Percentiles rank a stretch among this genome's conserved stretches.
Conservation (phyloP, 2,797 vertebrate genomes). For the Acanthopagrus latus region DNA sequence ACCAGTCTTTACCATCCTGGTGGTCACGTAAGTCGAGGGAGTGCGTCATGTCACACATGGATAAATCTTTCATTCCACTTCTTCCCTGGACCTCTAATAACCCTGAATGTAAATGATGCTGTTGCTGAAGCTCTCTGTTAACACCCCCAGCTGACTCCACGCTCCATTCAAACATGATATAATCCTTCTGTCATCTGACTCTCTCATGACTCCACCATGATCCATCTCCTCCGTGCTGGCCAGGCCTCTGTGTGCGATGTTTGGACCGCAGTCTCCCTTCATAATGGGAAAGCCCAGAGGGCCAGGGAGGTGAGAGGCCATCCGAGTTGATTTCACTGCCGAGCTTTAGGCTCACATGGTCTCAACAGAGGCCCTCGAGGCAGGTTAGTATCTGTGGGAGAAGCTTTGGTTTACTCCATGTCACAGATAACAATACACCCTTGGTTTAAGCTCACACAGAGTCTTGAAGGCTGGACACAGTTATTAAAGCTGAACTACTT, state of each 20-base stretch:
- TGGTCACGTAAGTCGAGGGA: background rate
- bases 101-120: conserved; percentile 20
- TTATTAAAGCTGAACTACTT: background rate
- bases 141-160: conserved; percentile 50
- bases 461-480: background rate
- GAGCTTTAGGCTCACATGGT: conserved; percentile 33
- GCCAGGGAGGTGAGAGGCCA: conserved; percentile 15
- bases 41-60: background rate
- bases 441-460: background rate
- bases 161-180: conserved; percentile 39
- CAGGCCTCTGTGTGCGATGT: conserved; percentile 35
- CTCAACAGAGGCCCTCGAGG: background rate
- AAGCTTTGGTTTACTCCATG: background rate
- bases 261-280: conserved; percentile 19
- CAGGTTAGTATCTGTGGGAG: background rate
- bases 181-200: conserved; percentile 63
- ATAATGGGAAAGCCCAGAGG: conserved; percentile 34
- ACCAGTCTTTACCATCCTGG: background rate
- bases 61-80: background rate
- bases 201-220: conserved; percentile 62
- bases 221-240: background rate
- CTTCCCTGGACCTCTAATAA: background rate
- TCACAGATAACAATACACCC: background rate
- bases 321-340: conserved; percentile 13
- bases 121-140: conserved; percentile 24